Evolutionary conservation across 2,797 vertebrate genomes (phyloP), one percentile per base, ranked within the genome.

Genomic region (Tarsius wallacei): DNA sequence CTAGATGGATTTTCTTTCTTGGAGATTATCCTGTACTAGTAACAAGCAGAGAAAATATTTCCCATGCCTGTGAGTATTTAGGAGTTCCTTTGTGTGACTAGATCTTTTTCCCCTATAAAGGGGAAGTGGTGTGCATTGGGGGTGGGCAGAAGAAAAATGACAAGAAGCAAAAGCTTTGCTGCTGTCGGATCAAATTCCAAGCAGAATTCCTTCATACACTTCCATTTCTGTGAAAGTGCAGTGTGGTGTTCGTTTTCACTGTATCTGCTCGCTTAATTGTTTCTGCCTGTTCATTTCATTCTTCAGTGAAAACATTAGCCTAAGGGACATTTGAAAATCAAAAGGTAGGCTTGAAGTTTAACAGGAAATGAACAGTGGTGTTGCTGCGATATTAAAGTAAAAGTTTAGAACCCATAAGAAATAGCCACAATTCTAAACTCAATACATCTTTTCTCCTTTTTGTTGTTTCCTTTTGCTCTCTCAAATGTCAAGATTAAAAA

Each of bases 191-290:
- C 98, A 98, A 98, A 98, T 97, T 31, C 95, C 86, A n/a, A 3
- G 36, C 97, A 88, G 95, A 93, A 98, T 96, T 64, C 68, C 76
- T 59, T 87, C 95, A 15, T 51, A 61, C 68, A 4, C 90, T 73
- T 96, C 97, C 17, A 94, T 97, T 97, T 28, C 98, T 98, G 97
- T 87, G 93, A 94, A 95, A 98, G 91, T 93, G 96, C 96, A 16
- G 89, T 1, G 95, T 1, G 95, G 98, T 97, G 98, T 98, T 98
- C 97, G 53, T 97, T 99, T 99, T 98, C 98, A 99, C 98, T 98
- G 98, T 98, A 99, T 99, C 98, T 99, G 98, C 98, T 93, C 0
- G 16, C 98, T 98, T 99, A 99, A 99, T 99, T 99, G 98, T 98
- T 99, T 99, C 99, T 99, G 98, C 98, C 98, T 99, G 98, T 98